These are phyloP conservation scores for Petaurus breviceps DNA, from an alignment of 2,113 vertebrate species.

Conservation along the genomic window DNA sequence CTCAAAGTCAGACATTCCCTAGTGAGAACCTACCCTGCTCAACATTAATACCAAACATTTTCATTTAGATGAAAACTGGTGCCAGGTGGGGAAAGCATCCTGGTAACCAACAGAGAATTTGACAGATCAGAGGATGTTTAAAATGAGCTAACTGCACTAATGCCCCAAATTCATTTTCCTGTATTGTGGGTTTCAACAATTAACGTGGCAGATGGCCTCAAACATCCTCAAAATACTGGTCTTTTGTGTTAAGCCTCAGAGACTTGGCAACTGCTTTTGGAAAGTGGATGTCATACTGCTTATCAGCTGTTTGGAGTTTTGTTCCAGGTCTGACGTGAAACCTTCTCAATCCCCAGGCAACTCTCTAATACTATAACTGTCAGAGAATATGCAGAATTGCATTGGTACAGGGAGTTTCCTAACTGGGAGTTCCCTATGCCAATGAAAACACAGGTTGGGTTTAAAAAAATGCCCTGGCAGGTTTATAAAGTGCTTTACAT, in stretches of 20 bases:
- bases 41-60: constrained; percentile 18
- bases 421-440: neutral
- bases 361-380: neutral
- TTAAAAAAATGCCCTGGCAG: neutral
- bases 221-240: constrained; percentile 51
- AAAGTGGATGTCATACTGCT: constrained; percentile 60
- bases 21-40: constrained; percentile 17
- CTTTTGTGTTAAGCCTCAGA: constrained; percentile 58
- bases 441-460: neutral
- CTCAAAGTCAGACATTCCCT: neutral
- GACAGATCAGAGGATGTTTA: constrained; percentile 37
- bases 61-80: constrained; percentile 44
- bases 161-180: constrained; percentile 42
- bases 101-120: constrained; percentile 21
- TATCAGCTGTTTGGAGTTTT: constrained; percentile 68
- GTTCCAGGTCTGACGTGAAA: constrained; percentile 44
- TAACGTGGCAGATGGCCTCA: constrained; percentile 56
- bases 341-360: neutral
- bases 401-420: neutral
- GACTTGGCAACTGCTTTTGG: constrained; percentile 55
- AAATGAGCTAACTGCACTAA: constrained; percentile 10
- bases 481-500: neutral
- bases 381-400: neutral
- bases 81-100: constrained; percentile 26
- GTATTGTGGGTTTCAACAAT: constrained; percentile 53